Evolutionary conservation across 2,888 invertebrate species (phyloP).

Genomic region (Lymantria dispar): DNA sequence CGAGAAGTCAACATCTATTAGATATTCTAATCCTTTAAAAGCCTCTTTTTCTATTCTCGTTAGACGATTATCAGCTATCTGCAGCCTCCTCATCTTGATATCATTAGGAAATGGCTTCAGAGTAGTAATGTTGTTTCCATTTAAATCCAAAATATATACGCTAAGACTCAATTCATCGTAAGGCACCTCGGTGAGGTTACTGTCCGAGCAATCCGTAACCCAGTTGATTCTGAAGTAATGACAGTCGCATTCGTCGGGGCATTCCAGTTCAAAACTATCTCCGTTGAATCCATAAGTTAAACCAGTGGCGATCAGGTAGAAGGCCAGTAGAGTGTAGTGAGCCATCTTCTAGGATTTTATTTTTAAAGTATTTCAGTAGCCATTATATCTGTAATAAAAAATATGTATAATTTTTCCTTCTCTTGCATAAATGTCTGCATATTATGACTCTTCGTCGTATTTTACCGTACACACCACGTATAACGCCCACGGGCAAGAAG

Average conservation of each 20-base stretch:
- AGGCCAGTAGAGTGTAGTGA: conserved; percentile 42
- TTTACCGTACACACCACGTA: too few relatives aligned
- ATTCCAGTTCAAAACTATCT: conserved; percentile 85
- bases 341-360: conserved; percentile 47
- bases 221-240: conserved; percentile 89
- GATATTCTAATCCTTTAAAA: conserved; percentile 85
- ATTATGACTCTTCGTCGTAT: too few relatives aligned
- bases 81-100: conserved; percentile 86
- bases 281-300: conserved; percentile 76
- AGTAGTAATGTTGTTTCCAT: conserved; percentile 85
- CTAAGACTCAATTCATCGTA: conserved; percentile 86
- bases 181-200: conserved; percentile 86
- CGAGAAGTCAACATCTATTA: conserved; percentile 87
- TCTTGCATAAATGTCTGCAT: too few relatives aligned
- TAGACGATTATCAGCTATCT: conserved; percentile 86
- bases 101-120: conserved; percentile 84
- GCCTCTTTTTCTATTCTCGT: conserved; percentile 83
- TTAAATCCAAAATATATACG: conserved; percentile 87
- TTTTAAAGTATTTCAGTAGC: conserved; percentile 23
- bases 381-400: conserved; percentile 44
- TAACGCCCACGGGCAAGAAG: too few relatives aligned
- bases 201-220: conserved; percentile 90
- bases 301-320: conserved; percentile 50
- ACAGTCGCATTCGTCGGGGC: conserved; percentile 89
- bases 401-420: too few relatives aligned